These are phyloP conservation scores for Cladorhizidae sp. DNA, from an alignment of 37 sponge, comb jelly and placozoan species.

Conservation along the genomic window DNA sequence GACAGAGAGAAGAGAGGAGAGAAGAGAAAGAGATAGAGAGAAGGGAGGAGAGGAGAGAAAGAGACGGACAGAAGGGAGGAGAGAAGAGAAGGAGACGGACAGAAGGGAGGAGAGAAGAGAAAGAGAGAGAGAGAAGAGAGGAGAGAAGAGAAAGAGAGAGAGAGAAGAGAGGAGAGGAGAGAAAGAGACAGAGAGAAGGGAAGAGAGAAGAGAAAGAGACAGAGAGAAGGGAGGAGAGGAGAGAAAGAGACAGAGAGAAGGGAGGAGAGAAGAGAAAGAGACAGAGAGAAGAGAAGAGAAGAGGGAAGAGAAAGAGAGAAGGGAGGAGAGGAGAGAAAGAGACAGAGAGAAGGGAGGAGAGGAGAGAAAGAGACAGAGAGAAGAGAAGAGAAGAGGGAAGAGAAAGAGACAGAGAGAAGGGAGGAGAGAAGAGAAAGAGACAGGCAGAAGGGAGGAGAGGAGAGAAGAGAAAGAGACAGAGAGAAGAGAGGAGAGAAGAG, in stretches of 20 bases:
- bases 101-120: neutral
- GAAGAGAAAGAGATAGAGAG: neutral
- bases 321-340: too few species aligned
- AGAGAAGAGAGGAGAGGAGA: neutral
- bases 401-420: too few species aligned
- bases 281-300: too few species aligned
- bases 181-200: neutral
- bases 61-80: neutral
- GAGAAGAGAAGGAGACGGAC: neutral
- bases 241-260: too few species aligned
- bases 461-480: too few species aligned
- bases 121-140: neutral
- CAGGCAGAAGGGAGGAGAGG: too few species aligned
- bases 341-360: too few species aligned
- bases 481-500: neutral
- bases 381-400: too few species aligned
- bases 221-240: neutral
- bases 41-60: neutral
- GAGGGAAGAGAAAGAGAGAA: too few species aligned
- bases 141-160: neutral
- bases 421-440: too few species aligned
- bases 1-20: neutral
- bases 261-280: too few species aligned
- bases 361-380: too few species aligned
- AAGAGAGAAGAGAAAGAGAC: neutral